phyloP scores from a whole-genome alignment of 2,797 vertebrate genomes.

The Morus bassanus region DNA sequence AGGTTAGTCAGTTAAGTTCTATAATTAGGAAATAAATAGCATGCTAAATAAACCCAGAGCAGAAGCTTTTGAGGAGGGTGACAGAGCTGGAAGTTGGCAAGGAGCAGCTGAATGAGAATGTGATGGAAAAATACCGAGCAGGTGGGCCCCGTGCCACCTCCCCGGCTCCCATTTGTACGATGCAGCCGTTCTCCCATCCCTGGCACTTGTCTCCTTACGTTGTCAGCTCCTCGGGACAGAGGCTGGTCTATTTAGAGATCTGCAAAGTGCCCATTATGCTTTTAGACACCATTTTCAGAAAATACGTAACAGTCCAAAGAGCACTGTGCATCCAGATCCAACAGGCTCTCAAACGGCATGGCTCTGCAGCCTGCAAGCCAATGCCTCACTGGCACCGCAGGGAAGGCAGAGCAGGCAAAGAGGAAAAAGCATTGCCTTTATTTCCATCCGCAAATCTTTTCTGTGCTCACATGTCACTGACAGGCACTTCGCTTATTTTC shows the following conservation, averaged over 20 bases:
- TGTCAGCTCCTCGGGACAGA: slow-evolving; percentile 28
- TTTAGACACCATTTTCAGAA: slow-evolving; percentile 41
- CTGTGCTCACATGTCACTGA: slow-evolving; percentile 15
- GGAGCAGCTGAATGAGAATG: slow-evolving; percentile 7
- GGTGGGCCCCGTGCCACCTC: slow-evolving; percentile 62
- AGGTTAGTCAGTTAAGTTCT: slow-evolving; percentile 50
- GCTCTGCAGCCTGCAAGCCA: neutral
- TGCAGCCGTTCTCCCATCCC: neutral
- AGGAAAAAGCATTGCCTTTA: slow-evolving; percentile 24
- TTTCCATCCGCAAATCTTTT: slow-evolving; percentile 48
- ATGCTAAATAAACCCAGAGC: slow-evolving; percentile 37
- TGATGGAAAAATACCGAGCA: slow-evolving; percentile 65
- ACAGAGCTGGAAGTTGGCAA: slow-evolving; percentile 42
- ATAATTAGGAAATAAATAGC: slow-evolving; percentile 60
- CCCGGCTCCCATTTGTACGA: neutral
- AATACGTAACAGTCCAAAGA: slow-evolving; percentile 8
- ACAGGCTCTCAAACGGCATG: neutral
- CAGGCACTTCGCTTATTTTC: slow-evolving; percentile 21
- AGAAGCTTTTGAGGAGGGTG: slow-evolving; percentile 26
- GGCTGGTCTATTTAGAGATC: slow-evolving; percentile 43
- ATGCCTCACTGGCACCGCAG: neutral
- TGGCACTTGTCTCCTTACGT: neutral
- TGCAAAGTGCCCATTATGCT: slow-evolving; percentile 48
- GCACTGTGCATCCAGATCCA: neutral
- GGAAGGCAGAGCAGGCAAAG: neutral